Evolutionary conservation across 1,140 invertebrate genomes (phyloP), one percentile per base, ranked within the genome.

Genomic region (Megalonaias nervosa): DNA sequence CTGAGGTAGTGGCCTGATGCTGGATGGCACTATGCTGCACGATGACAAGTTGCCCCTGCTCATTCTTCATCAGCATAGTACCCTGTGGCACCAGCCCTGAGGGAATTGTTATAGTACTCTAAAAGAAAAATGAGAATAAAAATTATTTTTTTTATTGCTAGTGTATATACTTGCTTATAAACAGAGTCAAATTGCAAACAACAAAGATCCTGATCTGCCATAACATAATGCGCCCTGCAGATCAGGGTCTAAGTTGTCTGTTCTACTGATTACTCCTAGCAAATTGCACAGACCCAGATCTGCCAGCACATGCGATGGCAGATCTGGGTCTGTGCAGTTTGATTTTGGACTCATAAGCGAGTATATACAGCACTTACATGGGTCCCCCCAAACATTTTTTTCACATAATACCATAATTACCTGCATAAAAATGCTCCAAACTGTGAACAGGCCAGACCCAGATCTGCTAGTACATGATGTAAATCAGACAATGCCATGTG

Each of bases 21-120:
- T 64, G 70, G n/a, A 78, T 55, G 15, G 69, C 26, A 26, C 76
- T 71, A 21, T 66, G 76, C 58, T 78, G 76, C 31, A 78, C 71
- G 61, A 78, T 67, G 58, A 78, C 70, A 69, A 78, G 62, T 58
- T 78, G 76, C 26, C 76, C 76, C 26, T 78, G 76, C 59, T 78
- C 76, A 74, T 78, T 78, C 66, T 78, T 78, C 76, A 78, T 78
- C 64, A 78, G 60, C 57, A 78, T 67, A 0, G 76, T 71, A 26
- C 71, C 76, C 21, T 60, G 76, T 19, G 69, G 76, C 6, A 78
- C 76, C 17, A 78, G 62, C 5, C 76, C 76, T 15, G 64, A 71
- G 2, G 76, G 70, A 31, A 78, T 64, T 67, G 76, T 78, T 19
- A 78, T 78, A 4, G 76, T 78, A 59, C 71, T 64, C 76, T 78